Conservation (phyloP, 2,888 invertebrate genomes). For the Portevinia maculata region DNA sequence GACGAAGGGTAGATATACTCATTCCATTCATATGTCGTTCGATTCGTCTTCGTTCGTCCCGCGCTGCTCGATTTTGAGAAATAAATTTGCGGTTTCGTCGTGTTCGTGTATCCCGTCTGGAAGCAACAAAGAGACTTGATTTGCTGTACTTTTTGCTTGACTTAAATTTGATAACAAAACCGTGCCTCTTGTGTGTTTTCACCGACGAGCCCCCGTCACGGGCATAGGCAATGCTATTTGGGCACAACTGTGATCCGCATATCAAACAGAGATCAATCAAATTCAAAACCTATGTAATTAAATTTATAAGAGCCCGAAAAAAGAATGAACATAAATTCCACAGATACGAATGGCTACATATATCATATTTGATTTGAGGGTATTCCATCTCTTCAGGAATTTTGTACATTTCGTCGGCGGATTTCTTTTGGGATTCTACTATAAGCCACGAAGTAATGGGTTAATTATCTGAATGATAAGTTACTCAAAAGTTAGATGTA, state of each 20-base stretch:
- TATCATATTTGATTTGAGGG: background rate
- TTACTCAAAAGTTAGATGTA: slow-evolving; percentile 23
- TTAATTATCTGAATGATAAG: slow-evolving; percentile 71
- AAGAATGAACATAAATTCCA: slow-evolving; percentile 49
- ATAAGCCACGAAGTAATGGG: slow-evolving; percentile 50
- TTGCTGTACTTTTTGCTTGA: slow-evolving; percentile 25
- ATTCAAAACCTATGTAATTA: slow-evolving; percentile 64
- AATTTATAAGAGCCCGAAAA: slow-evolving; percentile 45
- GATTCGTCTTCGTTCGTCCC: slow-evolving; percentile 1
- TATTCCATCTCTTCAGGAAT: slow-evolving; percentile 27
- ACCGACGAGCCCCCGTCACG: slow-evolving; percentile 21
- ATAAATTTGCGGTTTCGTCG: slow-evolving; percentile 30
- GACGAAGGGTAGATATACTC: background rate
- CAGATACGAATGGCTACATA: slow-evolving; percentile 31
- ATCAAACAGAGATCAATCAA: slow-evolving; percentile 72
- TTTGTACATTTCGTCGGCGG: slow-evolving; percentile 44
- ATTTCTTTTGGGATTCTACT: slow-evolving; percentile 8
- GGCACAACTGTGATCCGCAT: slow-evolving; percentile 66
- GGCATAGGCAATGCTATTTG: slow-evolving; percentile 12
- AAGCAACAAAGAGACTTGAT: background rate
- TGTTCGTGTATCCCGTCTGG: slow-evolving; percentile 1
- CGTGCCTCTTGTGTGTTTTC: slow-evolving; percentile 23
- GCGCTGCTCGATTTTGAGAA: slow-evolving; percentile 11
- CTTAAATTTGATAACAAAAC: slow-evolving; percentile 58
- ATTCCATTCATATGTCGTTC: slow-evolving; percentile 23